Percentiles rank a stretch among this genome's conserved stretches.
These are phyloP conservation scores for Thereuonema tuberculata DNA, from an alignment of 1,140 invertebrate species.

Conservation along the genomic window DNA sequence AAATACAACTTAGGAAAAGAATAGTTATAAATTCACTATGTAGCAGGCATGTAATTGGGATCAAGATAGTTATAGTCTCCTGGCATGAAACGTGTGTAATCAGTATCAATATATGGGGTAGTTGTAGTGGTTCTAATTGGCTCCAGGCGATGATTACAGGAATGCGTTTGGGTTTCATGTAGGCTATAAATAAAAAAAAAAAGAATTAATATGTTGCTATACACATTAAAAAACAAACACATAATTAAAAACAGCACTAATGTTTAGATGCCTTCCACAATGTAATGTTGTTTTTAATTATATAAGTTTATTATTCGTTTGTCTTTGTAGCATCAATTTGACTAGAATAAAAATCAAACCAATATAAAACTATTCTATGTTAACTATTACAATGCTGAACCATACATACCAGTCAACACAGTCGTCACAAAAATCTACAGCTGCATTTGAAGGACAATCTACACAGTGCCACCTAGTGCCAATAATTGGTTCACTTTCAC, in stretches of 20 bases:
- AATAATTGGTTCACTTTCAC: constrained; percentile 47
- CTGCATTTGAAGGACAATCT: constrained; percentile 34
- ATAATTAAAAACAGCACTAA: neutral
- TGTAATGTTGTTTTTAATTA: no score
- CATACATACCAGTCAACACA: constrained; percentile 21
- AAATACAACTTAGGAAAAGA: no score
- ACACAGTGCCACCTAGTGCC: constrained; percentile 55
- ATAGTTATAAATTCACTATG: no score
- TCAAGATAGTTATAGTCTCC: constrained; percentile 33
- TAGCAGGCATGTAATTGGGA: constrained; percentile 35
- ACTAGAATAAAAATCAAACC: neutral
- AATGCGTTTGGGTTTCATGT: constrained; percentile 26
- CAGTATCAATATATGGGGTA: constrained; percentile 23
- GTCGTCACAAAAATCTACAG: constrained; percentile 38
- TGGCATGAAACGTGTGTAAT: constrained; percentile 27
- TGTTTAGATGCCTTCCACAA: no score
- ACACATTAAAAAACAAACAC: no score
- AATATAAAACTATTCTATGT: no score
- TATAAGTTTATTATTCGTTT: no score
- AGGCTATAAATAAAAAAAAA: constrained; percentile 20
- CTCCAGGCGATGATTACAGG: constrained; percentile 21
- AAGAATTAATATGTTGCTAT: no score
- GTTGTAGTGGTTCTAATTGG: constrained; percentile 17
- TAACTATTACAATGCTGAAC: no score
- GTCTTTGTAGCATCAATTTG: no score